phyloP scores from a whole-genome alignment of 2,113 vertebrate species.

The Motacilla alba region DNA sequence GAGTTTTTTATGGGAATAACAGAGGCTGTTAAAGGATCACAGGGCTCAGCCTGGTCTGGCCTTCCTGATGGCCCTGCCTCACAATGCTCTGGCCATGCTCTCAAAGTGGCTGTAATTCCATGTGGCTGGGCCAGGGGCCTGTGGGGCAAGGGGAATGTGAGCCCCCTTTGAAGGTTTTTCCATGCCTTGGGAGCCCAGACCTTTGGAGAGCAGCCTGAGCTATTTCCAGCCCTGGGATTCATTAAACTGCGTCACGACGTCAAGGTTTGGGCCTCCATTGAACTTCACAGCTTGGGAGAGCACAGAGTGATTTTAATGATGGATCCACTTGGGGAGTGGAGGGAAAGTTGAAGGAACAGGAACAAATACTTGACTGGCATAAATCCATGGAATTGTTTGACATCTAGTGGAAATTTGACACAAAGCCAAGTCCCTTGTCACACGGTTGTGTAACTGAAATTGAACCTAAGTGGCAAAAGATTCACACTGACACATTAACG shows the following conservation, averaged over 20 bases:
- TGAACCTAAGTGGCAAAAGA: background rate
- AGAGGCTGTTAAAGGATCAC: background rate
- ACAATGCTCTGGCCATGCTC: background rate
- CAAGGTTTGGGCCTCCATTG: background rate
- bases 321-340: background rate
- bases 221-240: constrained; percentile 20
- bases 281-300: constrained; percentile 1
- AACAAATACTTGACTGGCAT: background rate
- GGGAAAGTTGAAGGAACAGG: background rate
- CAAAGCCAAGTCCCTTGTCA: background rate
- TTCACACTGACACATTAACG: background rate
- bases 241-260: background rate
- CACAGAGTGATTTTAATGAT: constrained; percentile 13
- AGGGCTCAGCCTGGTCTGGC: background rate
- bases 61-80: background rate
- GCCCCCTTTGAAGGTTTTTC: background rate
- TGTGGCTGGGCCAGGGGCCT: background rate
- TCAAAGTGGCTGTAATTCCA: background rate
- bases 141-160: background rate
- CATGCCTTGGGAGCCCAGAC: background rate
- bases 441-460: background rate
- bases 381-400: constrained; percentile 20
- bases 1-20: background rate
- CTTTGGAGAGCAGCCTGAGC: background rate
- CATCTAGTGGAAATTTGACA: background rate